phyloP scores from a whole-genome alignment of 37 sponge, comb jelly and placozoan genomes.

The Axinella damicornis region DNA sequence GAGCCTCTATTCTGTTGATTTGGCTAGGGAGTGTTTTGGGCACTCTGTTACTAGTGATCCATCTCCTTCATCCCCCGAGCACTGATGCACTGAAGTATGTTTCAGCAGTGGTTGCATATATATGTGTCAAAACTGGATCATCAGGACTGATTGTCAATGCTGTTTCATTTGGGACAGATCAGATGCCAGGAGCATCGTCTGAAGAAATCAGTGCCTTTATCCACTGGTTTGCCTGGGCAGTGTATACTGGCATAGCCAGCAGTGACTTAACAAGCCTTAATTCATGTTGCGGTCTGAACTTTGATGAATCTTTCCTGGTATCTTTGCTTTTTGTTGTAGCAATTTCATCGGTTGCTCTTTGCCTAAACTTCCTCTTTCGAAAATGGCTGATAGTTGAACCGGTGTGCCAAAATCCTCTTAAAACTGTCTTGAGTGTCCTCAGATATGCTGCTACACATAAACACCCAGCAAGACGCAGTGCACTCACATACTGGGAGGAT shows the following conservation, averaged over 20 bases:
- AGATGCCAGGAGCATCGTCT: too few relatives aligned
- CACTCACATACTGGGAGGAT: background rate
- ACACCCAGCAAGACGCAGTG: background rate
- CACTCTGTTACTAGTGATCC: too few relatives aligned
- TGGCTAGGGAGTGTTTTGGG: background rate
- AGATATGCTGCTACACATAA: background rate
- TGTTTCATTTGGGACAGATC: too few relatives aligned
- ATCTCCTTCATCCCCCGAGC: too few relatives aligned
- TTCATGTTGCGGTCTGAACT: too few relatives aligned
- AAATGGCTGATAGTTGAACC: background rate
- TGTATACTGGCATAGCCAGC: slow-evolving; percentile 8
- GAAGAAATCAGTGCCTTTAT: too few relatives aligned
- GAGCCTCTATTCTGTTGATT: background rate
- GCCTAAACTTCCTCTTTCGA: background rate
- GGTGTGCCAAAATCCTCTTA: background rate
- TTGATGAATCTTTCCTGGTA: too few relatives aligned
- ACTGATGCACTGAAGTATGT: background rate
- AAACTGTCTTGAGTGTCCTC: background rate
- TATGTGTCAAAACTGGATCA: background rate
- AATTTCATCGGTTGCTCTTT: background rate
- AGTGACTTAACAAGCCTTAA: too few relatives aligned
- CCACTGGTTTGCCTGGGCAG: slow-evolving; percentile 48
- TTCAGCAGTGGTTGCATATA: too few relatives aligned
- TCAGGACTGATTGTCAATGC: too few relatives aligned
- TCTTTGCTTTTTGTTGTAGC: too few relatives aligned